These are phyloP conservation scores for Ardeotis arabs DNA, from an alignment of 2,113 vertebrate genomes.

Conservation along the genomic window DNA sequence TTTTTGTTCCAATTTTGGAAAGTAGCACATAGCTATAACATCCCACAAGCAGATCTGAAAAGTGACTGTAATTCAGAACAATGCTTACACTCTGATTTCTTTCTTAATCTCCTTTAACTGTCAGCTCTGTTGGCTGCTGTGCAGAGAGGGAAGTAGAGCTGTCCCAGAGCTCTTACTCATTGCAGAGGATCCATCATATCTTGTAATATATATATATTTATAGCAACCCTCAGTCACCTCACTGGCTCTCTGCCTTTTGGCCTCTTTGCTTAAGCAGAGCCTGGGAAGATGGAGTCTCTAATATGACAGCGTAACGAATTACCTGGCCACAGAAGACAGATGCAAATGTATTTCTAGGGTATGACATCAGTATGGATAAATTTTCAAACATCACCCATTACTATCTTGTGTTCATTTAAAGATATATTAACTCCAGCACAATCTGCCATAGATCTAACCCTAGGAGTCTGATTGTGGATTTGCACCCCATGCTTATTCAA, in stretches of 20 bases:
- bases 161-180: not conserved
- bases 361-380: not conserved
- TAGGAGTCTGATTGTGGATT: not conserved
- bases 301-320: accelerated
- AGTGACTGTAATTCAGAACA: not conserved
- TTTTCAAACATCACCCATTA: not conserved
- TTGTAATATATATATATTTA: not conserved
- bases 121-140: not conserved
- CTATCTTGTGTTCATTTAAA: not conserved
- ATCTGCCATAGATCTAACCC: not conserved
- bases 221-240: not conserved
- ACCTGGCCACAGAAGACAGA: accelerated
- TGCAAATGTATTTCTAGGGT: not conserved
- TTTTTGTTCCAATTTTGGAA: not conserved
- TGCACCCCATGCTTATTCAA: not conserved
- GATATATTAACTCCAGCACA: not conserved
- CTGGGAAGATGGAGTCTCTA: not conserved
- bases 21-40: not conserved
- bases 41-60: not conserved
- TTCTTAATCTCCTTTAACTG: not conserved
- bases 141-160: not conserved
- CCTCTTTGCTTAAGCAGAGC: not conserved
- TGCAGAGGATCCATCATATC: not conserved
- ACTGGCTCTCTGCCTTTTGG: not conserved
- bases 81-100: not conserved